Conservation (phyloP, 2,888 invertebrate species). For the Eutolmus rufibarbis region DNA sequence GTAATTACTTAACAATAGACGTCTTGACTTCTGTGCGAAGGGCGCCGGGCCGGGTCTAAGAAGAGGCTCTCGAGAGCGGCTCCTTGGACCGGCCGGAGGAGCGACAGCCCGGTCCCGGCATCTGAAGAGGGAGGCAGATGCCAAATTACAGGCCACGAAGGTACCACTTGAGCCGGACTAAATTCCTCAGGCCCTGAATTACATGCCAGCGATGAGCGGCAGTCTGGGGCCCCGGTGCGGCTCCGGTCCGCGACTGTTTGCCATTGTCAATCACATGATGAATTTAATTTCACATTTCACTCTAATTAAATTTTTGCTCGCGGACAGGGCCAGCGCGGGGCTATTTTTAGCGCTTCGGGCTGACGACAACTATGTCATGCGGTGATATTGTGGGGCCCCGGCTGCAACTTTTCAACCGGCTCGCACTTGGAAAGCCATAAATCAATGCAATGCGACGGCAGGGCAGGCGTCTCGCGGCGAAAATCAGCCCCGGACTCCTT, state of each 20-base stretch:
- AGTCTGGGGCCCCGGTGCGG: background rate
- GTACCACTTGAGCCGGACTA: conserved; percentile 41
- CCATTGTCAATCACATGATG: conserved; percentile 47
- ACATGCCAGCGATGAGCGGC: background rate
- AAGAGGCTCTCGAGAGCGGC: conserved; percentile 7
- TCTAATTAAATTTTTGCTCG: conserved; percentile 43
- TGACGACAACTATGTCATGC: background rate
- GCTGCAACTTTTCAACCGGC: background rate
- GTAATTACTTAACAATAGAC: conserved; percentile 44
- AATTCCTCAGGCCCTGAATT: conserved; percentile 44
- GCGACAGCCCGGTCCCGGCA: background rate
- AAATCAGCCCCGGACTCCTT: background rate
- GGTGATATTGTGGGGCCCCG: background rate
- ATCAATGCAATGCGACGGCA: conserved; percentile 27
- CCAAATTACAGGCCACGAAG: conserved; percentile 41
- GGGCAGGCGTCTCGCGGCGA: background rate
- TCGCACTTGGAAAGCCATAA: conserved; percentile 39
- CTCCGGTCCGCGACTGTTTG: conserved; percentile 21
- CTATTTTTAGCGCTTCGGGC: conserved; percentile 36
- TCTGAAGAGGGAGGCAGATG: conserved; percentile 42
- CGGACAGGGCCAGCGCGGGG: conserved; percentile 16
- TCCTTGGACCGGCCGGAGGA: background rate
- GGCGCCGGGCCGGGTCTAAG: background rate
- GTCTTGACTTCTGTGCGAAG: conserved; percentile 44
- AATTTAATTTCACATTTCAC: conserved; percentile 46